Percentiles rank a stretch among this genome's conserved stretches.
Evolutionary conservation across 2,888 invertebrate species (phyloP).

Genomic region (Diarsia rubi): DNA sequence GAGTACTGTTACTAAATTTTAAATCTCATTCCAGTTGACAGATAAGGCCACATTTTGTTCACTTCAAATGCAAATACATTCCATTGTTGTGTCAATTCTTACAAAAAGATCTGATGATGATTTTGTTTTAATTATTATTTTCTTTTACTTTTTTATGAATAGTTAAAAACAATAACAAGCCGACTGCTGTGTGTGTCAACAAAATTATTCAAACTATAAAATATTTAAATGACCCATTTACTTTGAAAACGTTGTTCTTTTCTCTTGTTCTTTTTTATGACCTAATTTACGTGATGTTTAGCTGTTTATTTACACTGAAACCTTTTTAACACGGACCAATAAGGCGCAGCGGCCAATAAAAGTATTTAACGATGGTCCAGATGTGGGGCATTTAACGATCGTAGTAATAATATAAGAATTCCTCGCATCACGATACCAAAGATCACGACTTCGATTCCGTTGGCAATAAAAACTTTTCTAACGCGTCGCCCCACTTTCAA

Average conservation of each 20-base stretch:
- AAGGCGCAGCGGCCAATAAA: slow-evolving; percentile 57
- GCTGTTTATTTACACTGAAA: slow-evolving; percentile 61
- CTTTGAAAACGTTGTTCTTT: slow-evolving; percentile 44
- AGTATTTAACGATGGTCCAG: slow-evolving; percentile 61
- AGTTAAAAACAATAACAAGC: not conserved
- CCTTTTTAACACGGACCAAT: slow-evolving; percentile 52
- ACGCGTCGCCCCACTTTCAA: slow-evolving; percentile 66
- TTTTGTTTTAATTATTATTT: slow-evolving; percentile 17
- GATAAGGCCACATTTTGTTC: slow-evolving; percentile 51
- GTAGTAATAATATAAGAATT: slow-evolving; percentile 65
- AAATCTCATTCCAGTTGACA: slow-evolving; percentile 47
- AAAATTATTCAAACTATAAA: slow-evolving; percentile 45
- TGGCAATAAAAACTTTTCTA: slow-evolving; percentile 66
- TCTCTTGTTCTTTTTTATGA: slow-evolving; percentile 51
- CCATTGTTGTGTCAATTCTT: slow-evolving; percentile 43
- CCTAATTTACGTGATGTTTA: slow-evolving; percentile 56
- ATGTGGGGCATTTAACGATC: slow-evolving; percentile 64
- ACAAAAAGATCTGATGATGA: slow-evolving; percentile 3
- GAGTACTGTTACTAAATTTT: slow-evolving; percentile 51
- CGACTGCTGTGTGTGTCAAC: slow-evolving; percentile 10
- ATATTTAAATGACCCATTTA: slow-evolving; percentile 48
- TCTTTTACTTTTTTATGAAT: not conserved
- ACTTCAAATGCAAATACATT: slow-evolving; percentile 55
- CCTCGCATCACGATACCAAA: slow-evolving; percentile 63
- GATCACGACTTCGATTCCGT: slow-evolving; percentile 68